Base-by-base conservation (phyloP, 2,797 vertebrate genomes). In the Hipposideros larvatus region DNA sequence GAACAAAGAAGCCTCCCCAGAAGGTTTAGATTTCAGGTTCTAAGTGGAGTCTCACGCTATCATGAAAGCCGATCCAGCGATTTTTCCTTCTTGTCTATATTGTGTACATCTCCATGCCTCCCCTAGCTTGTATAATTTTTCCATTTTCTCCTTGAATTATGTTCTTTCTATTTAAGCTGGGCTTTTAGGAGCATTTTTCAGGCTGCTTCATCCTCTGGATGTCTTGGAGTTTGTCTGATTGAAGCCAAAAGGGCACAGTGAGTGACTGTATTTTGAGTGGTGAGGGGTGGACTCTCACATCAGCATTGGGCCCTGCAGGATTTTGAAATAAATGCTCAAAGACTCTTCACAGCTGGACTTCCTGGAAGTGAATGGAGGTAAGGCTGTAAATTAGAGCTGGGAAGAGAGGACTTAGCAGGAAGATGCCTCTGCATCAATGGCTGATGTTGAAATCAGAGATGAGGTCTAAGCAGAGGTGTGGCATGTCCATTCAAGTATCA, bases 281-380 rank as follows among this genome's bases (percentile, higher is more conserved):
- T 13, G 22, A 61, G 59, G 75, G 51, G 41, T 10, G 22, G 82
- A 83, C 59, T 95, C 37, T 94, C 0, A 0, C 37, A 91, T 65
- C 61, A 79, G 37, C 2, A 0, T 18, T 28, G 22, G 75, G 43
- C 7, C 74, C 74, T 87, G 94, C 2, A 57, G 74, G 51, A 73
- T 48, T 95, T 95, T 15, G 63, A 68, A 65, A 89, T 61, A 92
- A 95, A 91, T 7, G 59, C 43, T 89, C 86, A 84, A 94, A 96
- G 88, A 34, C 55, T 83, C 82, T 31, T 28, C 78, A 71, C 78
- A 91, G 92, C 82, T 94, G 78, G 63, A 80, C 34, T 51, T 68
- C 46, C 70, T 94, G 91, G 71, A 75, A 80, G 21, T 77, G 55
- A 96, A 77, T 70, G 86, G n/a, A 87, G 74, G 74, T 21, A 53